Percentiles rank a stretch among this genome's conserved stretches.
These are phyloP conservation scores for Lipophrys pholis DNA, from an alignment of 2,113 vertebrate genomes.

Conservation along the genomic window DNA sequence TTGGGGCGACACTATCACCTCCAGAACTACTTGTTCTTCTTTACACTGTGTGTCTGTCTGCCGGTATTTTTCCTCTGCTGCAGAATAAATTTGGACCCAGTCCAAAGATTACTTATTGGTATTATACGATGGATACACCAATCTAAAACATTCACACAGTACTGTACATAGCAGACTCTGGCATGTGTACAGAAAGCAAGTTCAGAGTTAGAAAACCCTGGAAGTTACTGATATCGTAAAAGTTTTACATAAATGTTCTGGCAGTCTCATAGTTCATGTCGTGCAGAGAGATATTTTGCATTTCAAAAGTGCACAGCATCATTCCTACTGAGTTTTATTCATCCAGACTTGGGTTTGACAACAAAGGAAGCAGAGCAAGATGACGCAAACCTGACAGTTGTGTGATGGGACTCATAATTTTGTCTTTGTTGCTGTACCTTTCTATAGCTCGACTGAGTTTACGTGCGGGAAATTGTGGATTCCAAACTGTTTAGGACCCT, in stretches of 20 bases:
- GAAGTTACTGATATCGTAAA: too few relatives aligned
- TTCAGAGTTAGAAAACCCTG: too few relatives aligned
- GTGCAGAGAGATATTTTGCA: slow-evolving; percentile 4
- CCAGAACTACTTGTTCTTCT: too few relatives aligned
- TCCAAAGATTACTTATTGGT: too few relatives aligned
- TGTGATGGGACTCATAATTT: background rate
- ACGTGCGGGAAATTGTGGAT: background rate
- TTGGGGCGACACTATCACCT: too few relatives aligned
- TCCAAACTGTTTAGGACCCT: background rate
- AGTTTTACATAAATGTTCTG: slow-evolving; percentile 5
- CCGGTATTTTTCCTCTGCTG: too few relatives aligned
- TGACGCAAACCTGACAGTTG: background rate
- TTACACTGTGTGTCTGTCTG: too few relatives aligned
- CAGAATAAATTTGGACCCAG: too few relatives aligned
- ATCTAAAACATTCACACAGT: too few relatives aligned
- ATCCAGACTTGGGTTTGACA: background rate
- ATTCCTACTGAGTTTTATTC: background rate
- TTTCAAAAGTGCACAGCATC: background rate
- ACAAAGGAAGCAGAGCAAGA: background rate
- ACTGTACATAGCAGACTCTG: too few relatives aligned
- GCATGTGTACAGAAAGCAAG: too few relatives aligned
- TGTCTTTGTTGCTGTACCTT: background rate
- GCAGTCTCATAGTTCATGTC: slow-evolving; percentile 15
- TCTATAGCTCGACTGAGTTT: background rate
- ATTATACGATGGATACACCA: too few relatives aligned